Conservation (phyloP, 2,888 invertebrate genomes). For the Lathronympha strigana region DNA sequence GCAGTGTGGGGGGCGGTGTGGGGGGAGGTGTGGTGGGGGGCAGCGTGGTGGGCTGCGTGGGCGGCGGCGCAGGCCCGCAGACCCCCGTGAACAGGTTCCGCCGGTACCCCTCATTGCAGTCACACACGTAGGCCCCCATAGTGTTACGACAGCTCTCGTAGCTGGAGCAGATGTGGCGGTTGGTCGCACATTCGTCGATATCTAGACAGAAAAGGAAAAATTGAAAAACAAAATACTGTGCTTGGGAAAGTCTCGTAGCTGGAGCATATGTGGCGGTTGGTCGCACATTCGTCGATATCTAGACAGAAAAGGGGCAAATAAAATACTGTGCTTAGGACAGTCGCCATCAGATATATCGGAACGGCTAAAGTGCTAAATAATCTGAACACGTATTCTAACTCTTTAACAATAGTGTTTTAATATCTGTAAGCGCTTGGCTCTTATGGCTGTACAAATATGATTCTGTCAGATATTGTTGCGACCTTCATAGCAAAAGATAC, state of each 20-base stretch:
- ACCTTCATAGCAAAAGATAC: no score
- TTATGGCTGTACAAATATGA: no score
- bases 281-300: slow-evolving; percentile 92
- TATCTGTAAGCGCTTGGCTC: no score
- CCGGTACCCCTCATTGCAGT: slow-evolving; percentile 91
- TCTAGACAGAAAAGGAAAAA: slow-evolving; percentile 77
- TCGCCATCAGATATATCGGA: no score
- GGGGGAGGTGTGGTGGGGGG: slow-evolving; percentile 27
- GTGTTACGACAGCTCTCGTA: slow-evolving; percentile 91
- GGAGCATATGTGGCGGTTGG: slow-evolving; percentile 84
- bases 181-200: slow-evolving; percentile 89
- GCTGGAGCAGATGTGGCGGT: slow-evolving; percentile 83
- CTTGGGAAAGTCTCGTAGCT: slow-evolving; percentile 71
- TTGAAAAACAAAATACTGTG: background rate
- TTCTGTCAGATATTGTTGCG: no score
- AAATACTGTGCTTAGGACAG: no score
- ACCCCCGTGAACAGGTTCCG: slow-evolving; percentile 81
- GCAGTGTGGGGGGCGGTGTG: background rate
- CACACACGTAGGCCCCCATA: slow-evolving; percentile 93
- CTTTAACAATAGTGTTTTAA: no score
- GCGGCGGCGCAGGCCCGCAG: slow-evolving; percentile 53
- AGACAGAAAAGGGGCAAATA: slow-evolving; percentile 43
- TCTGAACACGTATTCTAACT: no score
- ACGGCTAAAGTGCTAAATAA: no score
- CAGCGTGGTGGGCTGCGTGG: background rate